Evolutionary conservation across 2,888 invertebrate genomes (phyloP), one percentile per base, ranked within the genome.

Genomic region (Drosophila macrospina): DNA sequence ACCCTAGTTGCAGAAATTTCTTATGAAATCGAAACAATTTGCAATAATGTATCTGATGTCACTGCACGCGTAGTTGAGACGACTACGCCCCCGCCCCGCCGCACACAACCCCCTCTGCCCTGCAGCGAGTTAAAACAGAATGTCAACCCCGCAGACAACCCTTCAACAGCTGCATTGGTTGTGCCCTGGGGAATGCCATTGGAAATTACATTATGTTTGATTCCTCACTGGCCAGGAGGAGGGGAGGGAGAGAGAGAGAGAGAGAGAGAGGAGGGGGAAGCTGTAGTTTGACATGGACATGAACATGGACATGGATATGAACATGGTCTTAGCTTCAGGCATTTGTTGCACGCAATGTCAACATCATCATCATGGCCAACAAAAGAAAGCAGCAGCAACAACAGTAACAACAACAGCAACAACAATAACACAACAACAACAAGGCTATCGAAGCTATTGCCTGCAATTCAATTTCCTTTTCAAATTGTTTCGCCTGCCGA

Each of bases 11-110:
- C 47, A 67, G 70, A 78, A 75, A 81, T 77, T 86, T 81, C 79
- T 81, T 89, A 84, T 81, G 78, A 82, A 89, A 86, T 74, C 75
- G 88, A 89, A 87, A 80, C 88, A 89, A 87, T 86, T 86, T 84
- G 81, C 88, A 89, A 87, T 88, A 87, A 87, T 89, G 84, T 84
- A 88, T 84, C 82, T 82, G 70, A 84, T 87, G 87, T 86, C 88
- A 88, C 30, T 87, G 82, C 73, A 79, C 74, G 88, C 86, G 76
- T 74, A 47, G 62, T 51, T 63, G 52, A 59, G 34, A 42, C 44
- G 16, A 37, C 41, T 67, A 71, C 62, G 71, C 54, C 52, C 32
- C 50, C 20, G 3, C 30, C 41, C 11, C 8, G 0, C 10, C 28
- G 20, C 20, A n/a, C n/a, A n/a, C 20, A 20, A 20, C 4, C 39